Conservation (phyloP, 2,797 vertebrate genomes). For the Hyperoplus lanceolatus region DNA sequence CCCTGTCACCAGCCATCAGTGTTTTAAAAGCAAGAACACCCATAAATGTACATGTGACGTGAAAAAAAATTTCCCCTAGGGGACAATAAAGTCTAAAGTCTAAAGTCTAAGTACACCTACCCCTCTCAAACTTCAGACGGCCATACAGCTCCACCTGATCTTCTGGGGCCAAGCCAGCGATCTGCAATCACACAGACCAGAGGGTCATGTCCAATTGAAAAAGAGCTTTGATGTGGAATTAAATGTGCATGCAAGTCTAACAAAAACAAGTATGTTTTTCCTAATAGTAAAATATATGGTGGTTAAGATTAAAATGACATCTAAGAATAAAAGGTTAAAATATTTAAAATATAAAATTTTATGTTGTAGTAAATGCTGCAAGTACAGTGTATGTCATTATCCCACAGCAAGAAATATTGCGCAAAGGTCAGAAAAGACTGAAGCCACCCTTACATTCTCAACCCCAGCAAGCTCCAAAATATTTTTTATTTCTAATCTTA, state of each 20-base stretch:
- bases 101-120: conserved; percentile 68
- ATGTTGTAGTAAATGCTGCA: neutral
- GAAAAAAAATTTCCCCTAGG: too few relatives aligned
- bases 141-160: conserved; percentile 92
- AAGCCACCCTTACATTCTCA: neutral
- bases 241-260: neutral
- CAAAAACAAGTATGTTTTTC: too few relatives aligned
- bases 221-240: neutral
- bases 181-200: conserved; percentile 87
- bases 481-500: neutral
- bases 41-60: too few relatives aligned
- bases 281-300: neutral
- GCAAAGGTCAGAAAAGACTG: neutral
- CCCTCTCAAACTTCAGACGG: conserved; percentile 94
- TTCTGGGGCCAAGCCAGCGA: conserved; percentile 88
- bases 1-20: conserved; percentile 18
- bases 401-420: neutral
- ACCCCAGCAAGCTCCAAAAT: neutral
- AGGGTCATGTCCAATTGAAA: neutral
- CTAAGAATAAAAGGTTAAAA: neutral
- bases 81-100: too few relatives aligned
- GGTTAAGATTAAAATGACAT: neutral
- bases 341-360: neutral
- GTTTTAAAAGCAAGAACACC: conserved; percentile 37
- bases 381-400: neutral